Evolutionary conservation across 2,797 vertebrate genomes (phyloP), one percentile per base, ranked within the genome.

Genomic region (Danio choprae): DNA sequence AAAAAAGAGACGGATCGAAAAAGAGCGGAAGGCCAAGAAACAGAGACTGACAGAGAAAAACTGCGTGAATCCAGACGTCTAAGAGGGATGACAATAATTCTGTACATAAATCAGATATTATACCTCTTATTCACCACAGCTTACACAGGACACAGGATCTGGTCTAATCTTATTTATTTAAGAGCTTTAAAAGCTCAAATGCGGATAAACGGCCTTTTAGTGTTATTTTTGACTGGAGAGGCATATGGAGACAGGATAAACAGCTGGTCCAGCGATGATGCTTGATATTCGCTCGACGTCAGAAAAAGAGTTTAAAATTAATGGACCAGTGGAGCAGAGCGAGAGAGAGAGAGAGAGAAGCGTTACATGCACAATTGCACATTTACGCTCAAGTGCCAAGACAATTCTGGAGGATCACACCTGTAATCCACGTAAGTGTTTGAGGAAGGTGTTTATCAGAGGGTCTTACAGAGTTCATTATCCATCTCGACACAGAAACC

Each of bases 81-180:
- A 91, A 92, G 93, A 90, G 92, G 92, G 92, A 94, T 93, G 92
- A 93, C 93, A 93, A 90, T 93, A 94, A 92, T 93, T 92, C 92
- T 84, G 87, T 88, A 86, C 91, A 93, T 93, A 93, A 93, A 94
- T 93, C 92, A 93, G 91, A 94, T 93, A 93, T 94, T 93, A 92
- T 90, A 92, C 87, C 91, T 91, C 89, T 92, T 91, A 91, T 93
- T 93, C 90, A 90, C 89, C 72, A 79, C 88, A 86, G 91, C 91
- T 93, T 91, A 90, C 91, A 93, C 83, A 85, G 87, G 88, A 93
- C 91, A 93, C 82, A 82, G 72, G 76, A 85, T 71, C 71, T 72
- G 56, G 72, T 48, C 93, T 94, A 94, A 94, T 94, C 93, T 92
- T 94, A 93, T 93, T 94, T 94, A 93, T 93, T 93, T 92, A 93